Evolutionary conservation across 2,113 vertebrate genomes (phyloP), one percentile per base, ranked within the genome.

Genomic region (Xyrauchen texanus): DNA sequence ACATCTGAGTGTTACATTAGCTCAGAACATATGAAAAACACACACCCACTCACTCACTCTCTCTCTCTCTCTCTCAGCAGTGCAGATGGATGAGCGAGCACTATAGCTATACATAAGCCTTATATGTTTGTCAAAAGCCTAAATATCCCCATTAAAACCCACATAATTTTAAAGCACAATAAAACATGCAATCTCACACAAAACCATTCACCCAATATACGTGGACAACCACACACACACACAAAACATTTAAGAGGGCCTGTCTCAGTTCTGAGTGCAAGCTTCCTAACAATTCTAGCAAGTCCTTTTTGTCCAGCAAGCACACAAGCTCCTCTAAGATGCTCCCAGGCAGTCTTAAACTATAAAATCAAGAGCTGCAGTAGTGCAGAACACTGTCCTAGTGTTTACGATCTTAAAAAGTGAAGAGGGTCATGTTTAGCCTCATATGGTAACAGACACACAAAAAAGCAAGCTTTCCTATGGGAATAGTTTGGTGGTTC

Each of bases 141-240:
- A 73, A 77, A 76, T 53, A 52, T 63, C 62, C 52, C 74, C 58
- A 47, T 66, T 47, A 62, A 34, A 76, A 60, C 68, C 73, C 78
- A 52, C 34, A 75, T 47, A 12, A 81, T 79, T 68, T 70, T 72
- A 71, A 71, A 80, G 81, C 61, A 86, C 79, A 79, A 78, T 82
- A 80, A 82, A 85, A 78, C 81, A 86, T 77, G 57, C 63, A 77
- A 49, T 74, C 70, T 51, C 49, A 46, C 68, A 78, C 60, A 34
- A 34, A 34, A 34, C 21, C 21, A 34, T 34, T 34, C 21, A 34
- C 21, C 1, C 21, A 34, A 34, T 34, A 34, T 34, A 34, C 21
- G 3, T 34, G 78, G 78, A 71, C 51, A 79, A 79, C 78, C 81
- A 74, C 51, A 79, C 82, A 57, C 12, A 11, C 57, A 64, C 12